A percentile compares a stretch with the other conserved stretches of the same genome.
These are phyloP conservation scores for Alectoris magna DNA, from an alignment of 2,797 vertebrate genomes.

Conservation along the genomic window DNA sequence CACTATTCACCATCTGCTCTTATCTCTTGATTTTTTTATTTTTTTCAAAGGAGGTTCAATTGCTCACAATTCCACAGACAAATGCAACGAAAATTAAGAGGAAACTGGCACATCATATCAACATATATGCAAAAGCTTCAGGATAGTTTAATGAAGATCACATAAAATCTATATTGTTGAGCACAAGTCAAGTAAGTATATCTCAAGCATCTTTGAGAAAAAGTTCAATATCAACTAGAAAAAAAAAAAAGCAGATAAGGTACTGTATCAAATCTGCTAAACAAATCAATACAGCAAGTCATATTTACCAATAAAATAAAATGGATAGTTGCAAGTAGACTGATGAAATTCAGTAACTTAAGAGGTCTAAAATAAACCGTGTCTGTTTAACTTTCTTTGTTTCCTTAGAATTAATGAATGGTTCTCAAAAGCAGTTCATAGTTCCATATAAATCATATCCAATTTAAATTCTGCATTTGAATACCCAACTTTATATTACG, in stretches of 20 bases:
- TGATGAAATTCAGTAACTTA: neutral
- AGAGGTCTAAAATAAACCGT: neutral
- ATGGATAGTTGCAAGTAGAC: neutral
- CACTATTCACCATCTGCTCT: neutral
- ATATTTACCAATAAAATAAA: neutral
- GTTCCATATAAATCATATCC: neutral
- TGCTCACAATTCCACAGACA: neutral
- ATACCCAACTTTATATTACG: neutral
- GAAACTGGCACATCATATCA: neutral
- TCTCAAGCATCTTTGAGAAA: neutral
- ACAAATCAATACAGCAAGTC: neutral
- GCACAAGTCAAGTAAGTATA: neutral
- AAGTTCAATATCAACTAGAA: neutral
- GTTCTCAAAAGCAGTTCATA: neutral
- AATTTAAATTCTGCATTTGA: constrained; percentile 21
- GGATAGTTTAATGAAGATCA: neutral
- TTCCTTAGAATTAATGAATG: constrained; percentile 2
- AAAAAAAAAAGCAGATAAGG: neutral
- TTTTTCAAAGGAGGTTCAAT: neutral
- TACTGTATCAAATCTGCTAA: neutral
- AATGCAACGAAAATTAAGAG: neutral
- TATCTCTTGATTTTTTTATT: neutral
- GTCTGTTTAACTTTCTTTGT: neutral
- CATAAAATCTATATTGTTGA: neutral
- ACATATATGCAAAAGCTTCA: neutral